Evolutionary conservation across 64 coral and sea anemone species (phyloP), one percentile per base, ranked within the genome.

Genomic region (Acropora tenuis): DNA sequence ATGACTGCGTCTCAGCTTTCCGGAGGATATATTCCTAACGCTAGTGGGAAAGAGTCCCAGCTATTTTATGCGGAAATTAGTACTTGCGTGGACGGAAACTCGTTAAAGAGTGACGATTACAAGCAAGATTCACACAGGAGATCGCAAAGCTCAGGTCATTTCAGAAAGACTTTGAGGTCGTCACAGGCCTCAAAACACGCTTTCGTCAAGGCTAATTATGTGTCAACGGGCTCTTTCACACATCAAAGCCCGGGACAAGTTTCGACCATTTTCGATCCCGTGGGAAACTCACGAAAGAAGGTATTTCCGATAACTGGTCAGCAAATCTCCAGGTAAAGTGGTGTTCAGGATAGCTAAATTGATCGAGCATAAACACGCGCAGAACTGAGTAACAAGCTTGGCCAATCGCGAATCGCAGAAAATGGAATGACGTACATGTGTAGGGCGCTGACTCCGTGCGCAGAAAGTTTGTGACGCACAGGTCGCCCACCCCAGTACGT

Each of bases 21-120:
- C 53, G 91, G 91, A 5, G 91, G 91, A 1, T 93, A 93, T 80
- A 42, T 71, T 1, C 83, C 91, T 4, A 78, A 52, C 52, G 87
- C 91, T 75, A 47, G 75, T 0, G 4, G 19, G 44, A 46, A 60
- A 30, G 80, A 91, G 42, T 41, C 90, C 15, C 67, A 87, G 47
- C 6, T 78, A 8, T 92, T 87, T 60, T 77, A 46, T 58, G 83
- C 83, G 18, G 83, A 93, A 50, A 78, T 90, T 40, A 78, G 60
- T 17, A 40, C 74, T 17, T n/a, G 13, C 17, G 15, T 44, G 12
- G 63, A 85, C 5, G 4, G 46, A 9, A 72, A 30, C 65, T 4
- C 15, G 0, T 9, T 20, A 1, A 72, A 11, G 15, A 47, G 44
- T n/a, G 65, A 72, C 40, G 60, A 7, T 10, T 30, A 2, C 44